Evolutionary conservation across 2,888 invertebrate genomes (phyloP), one percentile per base, ranked within the genome.

Genomic region (Rhagonycha fulva): DNA sequence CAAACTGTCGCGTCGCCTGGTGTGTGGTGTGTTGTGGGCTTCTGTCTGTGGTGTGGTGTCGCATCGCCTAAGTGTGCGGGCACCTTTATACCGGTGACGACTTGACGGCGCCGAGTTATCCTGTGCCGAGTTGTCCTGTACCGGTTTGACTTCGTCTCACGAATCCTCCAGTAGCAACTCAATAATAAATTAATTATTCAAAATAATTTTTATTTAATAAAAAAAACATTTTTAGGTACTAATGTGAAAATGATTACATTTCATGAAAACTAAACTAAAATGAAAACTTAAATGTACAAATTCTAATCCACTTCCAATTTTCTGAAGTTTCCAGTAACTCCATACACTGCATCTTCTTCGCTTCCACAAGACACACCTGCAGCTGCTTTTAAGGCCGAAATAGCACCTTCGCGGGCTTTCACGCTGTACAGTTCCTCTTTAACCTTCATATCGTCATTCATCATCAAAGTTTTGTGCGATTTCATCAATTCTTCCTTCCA

Each of bases 301-400:
- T n/a, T 9, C n/a, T 87, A 94, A 87, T 94, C 94, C 47, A 94
- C 94, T 89, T 94, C 94, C 71, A 94, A 89, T 87, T 94, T 94
- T 79, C 94, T 90, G 86, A 94, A 94, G 84, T 94, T 94, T 71
- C 94, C 94, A 4, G 92, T 93, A 30, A 94, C 90, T 2, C 94
- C 94, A 81, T 92, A 90, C 86, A 92, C 89, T 28, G 93, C 91
- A 84, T 94, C 94, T 7, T 91, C 91, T 23, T 93, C 92, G 0
- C 91, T 89, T 66, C 92, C 91, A 72, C 93, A 92, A 83, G 91
- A 88, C 77, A 88, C 87, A 2, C 90, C 90, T 1, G 90, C 89
- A 69, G 90, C 91, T 26, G 91, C 86, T 78, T 92, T 91, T 68
- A 95, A 86, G 0, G 94, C 94, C 0, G 94, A 94, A 3, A 94